A percentile compares a stretch with the other conserved stretches of the same genome.
Evolutionary conservation across 1,140 invertebrate species (phyloP).

Genomic region (Atta texana): DNA sequence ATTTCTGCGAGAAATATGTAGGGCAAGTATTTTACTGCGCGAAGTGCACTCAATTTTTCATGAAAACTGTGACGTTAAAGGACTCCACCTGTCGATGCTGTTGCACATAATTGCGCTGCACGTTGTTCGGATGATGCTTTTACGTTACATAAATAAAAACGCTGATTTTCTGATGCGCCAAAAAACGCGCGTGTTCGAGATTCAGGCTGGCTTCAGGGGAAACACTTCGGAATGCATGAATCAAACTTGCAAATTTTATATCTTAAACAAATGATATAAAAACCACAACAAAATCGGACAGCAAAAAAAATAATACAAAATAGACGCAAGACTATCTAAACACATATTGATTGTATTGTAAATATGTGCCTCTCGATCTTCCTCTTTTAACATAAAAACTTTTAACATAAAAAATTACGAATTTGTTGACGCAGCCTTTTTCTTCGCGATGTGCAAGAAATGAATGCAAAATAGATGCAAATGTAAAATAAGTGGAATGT

Average conservation of each 20-base stretch:
- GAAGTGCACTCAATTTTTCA: background rate
- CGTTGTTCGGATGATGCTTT: background rate
- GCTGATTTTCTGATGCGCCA: constrained; percentile 13
- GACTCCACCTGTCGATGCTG: background rate
- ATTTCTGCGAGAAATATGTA: background rate
- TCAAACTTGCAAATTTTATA: background rate
- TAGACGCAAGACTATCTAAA: background rate
- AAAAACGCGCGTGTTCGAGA: background rate
- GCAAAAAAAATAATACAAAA: constrained; percentile 3
- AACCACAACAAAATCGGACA: background rate
- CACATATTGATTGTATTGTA: background rate
- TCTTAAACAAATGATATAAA: background rate
- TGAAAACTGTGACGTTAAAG: background rate
- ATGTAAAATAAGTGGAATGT: constrained; percentile 7
- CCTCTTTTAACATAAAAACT: background rate
- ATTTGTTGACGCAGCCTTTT: background rate
- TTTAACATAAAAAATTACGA: constrained; percentile 1
- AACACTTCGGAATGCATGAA: background rate
- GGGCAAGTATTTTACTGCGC: background rate
- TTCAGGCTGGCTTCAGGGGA: background rate
- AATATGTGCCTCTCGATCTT: background rate
- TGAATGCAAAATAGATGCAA: constrained; percentile 3
- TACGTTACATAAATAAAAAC: constrained; percentile 45
- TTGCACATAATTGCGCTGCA: background rate
- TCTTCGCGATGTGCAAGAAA: background rate